These are phyloP conservation scores for Siderastrea siderea DNA, from an alignment of 92 coral and sea anemone species.

Conservation along the genomic window DNA sequence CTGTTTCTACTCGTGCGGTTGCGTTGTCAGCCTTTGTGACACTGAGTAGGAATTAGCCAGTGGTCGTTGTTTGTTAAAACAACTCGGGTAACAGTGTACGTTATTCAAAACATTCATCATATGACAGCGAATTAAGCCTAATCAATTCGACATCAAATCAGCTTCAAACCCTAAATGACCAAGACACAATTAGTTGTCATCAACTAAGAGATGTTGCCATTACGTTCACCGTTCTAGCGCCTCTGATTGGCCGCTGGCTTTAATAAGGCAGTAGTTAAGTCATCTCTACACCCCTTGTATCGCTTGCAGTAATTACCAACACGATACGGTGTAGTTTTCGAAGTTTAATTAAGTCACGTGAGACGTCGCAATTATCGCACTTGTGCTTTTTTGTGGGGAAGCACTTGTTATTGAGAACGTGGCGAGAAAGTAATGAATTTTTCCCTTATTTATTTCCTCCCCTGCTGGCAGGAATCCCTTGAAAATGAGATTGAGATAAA, in stretches of 20 bases:
- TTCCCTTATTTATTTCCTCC: slow-evolving; percentile 36
- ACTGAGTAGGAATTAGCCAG: slow-evolving; percentile 81
- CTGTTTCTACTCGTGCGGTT: slow-evolving; percentile 45
- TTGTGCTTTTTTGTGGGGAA: slow-evolving; percentile 70
- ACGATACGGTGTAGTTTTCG: slow-evolving; percentile 73
- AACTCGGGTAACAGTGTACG: slow-evolving; percentile 86
- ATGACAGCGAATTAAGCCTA: slow-evolving; percentile 93
- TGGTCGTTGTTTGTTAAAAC: slow-evolving; percentile 85
- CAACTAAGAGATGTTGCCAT: slow-evolving; percentile 89
- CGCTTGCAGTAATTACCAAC: slow-evolving; percentile 78
- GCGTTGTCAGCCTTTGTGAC: slow-evolving; percentile 62
- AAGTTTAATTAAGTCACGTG: slow-evolving; percentile 94
- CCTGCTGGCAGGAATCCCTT: slow-evolving; percentile 67
- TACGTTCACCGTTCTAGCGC: slow-evolving; percentile 61
- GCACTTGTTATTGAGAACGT: slow-evolving; percentile 64
- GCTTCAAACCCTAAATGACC: slow-evolving; percentile 97
- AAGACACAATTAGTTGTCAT: slow-evolving; percentile 92
- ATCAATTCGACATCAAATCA: slow-evolving; percentile 98
- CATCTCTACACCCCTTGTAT: slow-evolving; percentile 83
- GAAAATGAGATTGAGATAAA: slow-evolving; percentile 15
- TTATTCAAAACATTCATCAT: slow-evolving; percentile 93
- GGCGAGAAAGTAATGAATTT: slow-evolving; percentile 60
- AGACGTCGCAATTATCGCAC: slow-evolving; percentile 72
- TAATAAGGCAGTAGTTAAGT: slow-evolving; percentile 84
- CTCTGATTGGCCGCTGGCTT: slow-evolving; percentile 76